Evolutionary conservation across 2,888 invertebrate species (phyloP).

Genomic region (Parnassius apollo): DNA sequence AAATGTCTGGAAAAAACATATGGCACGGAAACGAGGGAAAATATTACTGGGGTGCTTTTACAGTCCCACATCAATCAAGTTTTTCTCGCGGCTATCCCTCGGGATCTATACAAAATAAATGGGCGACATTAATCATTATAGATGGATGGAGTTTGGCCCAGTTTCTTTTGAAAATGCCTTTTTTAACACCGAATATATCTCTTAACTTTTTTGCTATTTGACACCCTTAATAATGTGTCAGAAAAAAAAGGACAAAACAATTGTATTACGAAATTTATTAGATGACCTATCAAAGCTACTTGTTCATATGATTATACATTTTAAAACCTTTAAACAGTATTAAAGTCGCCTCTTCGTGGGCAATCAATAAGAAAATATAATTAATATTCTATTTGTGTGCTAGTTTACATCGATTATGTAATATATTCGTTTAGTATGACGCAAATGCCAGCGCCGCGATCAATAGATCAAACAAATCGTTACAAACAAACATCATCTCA

Average conservation of each 20-base stretch:
- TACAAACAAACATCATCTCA: neutral
- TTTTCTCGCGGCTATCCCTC: conserved; percentile 48
- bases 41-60: conserved; percentile 50
- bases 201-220: conserved; percentile 36
- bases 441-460: conserved; percentile 25
- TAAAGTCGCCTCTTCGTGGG: conserved; percentile 4
- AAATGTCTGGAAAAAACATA: conserved; percentile 33
- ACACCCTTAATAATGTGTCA: conserved; percentile 25
- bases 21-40: conserved; percentile 50
- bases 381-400: conserved; percentile 17
- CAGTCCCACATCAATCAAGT: conserved; percentile 70
- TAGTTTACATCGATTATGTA: conserved; percentile 1
- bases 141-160: conserved; percentile 53
- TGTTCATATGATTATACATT: conserved; percentile 1
- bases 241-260: conserved; percentile 24
- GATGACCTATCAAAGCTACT: neutral
- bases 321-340: conserved; percentile 13
- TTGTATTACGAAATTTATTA: conserved; percentile 19
- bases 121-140: conserved; percentile 71
- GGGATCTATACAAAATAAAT: conserved; percentile 60
- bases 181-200: conserved; percentile 51
- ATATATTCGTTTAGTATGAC: conserved; percentile 11
- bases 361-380: conserved; percentile 12
- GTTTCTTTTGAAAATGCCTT: conserved; percentile 46
- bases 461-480: conserved; percentile 16